phyloP scores from a whole-genome alignment of 2,113 vertebrate species.

The Phoxinus phoxinus region DNA sequence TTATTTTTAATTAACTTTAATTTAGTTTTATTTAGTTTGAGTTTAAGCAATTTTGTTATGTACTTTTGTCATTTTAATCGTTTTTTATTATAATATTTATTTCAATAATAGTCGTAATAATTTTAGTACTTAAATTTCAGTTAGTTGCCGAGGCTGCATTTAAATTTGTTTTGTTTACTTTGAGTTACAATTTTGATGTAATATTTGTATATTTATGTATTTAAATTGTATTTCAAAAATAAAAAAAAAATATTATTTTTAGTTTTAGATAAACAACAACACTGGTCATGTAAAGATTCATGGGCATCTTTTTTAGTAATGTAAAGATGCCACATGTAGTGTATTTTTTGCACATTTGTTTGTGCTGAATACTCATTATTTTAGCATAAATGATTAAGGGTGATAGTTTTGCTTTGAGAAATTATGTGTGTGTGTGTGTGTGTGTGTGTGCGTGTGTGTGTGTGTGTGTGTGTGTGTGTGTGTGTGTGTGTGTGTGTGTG shows the following conservation, averaged over 20 bases:
- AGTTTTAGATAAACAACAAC: background rate
- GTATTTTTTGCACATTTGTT: background rate
- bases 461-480: conserved; percentile 23
- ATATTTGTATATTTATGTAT: background rate
- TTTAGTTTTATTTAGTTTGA: too few relatives aligned
- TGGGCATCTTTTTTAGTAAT: too few relatives aligned
- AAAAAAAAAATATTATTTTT: too few relatives aligned
- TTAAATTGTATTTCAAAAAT: too few relatives aligned
- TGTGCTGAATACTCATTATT: background rate
- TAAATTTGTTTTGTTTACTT: background rate
- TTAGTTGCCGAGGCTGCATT: background rate
- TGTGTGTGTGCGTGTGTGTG: background rate
- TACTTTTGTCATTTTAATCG: too few relatives aligned
- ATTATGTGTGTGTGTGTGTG: too few relatives aligned
- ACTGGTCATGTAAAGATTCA: background rate
- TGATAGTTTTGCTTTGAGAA: background rate
- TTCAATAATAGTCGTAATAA: background rate
- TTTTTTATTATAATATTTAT: background rate
- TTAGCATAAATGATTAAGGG: background rate
- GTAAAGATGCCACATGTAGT: background rate
- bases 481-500: conserved; percentile 16
- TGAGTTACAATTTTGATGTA: background rate
- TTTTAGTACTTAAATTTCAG: background rate
- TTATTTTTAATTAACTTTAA: too few relatives aligned
- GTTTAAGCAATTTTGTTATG: too few relatives aligned